Conservation (phyloP, 2,888 invertebrate genomes). For the Meganola albula region DNA sequence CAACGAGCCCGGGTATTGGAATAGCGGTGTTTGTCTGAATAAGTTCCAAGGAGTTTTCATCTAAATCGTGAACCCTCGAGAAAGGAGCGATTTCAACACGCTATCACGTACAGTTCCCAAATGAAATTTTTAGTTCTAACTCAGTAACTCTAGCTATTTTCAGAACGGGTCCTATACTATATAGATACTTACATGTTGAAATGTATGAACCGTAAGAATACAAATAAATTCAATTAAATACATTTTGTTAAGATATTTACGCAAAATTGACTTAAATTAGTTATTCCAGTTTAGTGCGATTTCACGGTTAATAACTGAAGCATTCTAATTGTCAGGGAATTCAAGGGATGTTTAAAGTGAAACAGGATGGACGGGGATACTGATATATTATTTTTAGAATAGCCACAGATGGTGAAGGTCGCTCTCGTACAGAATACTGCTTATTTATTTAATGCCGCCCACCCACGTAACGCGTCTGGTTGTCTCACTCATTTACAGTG, state of each 20-base stretch:
- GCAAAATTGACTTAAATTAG: too few relatives aligned
- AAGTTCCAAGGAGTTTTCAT: conserved; percentile 51
- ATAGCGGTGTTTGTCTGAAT: conserved; percentile 45
- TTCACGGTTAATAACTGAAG: conserved; percentile 29
- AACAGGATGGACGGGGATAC: conserved; percentile 30
- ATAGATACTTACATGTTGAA: too few relatives aligned
- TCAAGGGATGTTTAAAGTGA: conserved; percentile 31
- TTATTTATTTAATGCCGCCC: conserved; percentile 63
- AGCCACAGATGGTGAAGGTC: conserved; percentile 66
- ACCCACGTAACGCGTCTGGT: conserved; percentile 42
- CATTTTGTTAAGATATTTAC: too few relatives aligned
- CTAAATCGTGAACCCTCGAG: conserved; percentile 48
- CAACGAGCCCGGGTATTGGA: conserved; percentile 54
- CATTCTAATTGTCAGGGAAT: conserved; percentile 36
- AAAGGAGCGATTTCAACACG: conserved; percentile 56
- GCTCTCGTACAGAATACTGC: conserved; percentile 50
- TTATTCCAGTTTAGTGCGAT: too few relatives aligned
- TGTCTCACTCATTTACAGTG: conserved; percentile 36
- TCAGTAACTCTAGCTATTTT: too few relatives aligned
- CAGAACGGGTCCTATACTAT: too few relatives aligned
- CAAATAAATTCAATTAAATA: too few relatives aligned
- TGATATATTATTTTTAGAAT: conserved; percentile 59
- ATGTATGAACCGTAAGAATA: too few relatives aligned
- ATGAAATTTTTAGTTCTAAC: conserved; percentile 68
- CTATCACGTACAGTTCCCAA: conserved; percentile 64